phyloP scores from a whole-genome alignment of 2,797 vertebrate species.

The Gallinago nigripennis region DNA sequence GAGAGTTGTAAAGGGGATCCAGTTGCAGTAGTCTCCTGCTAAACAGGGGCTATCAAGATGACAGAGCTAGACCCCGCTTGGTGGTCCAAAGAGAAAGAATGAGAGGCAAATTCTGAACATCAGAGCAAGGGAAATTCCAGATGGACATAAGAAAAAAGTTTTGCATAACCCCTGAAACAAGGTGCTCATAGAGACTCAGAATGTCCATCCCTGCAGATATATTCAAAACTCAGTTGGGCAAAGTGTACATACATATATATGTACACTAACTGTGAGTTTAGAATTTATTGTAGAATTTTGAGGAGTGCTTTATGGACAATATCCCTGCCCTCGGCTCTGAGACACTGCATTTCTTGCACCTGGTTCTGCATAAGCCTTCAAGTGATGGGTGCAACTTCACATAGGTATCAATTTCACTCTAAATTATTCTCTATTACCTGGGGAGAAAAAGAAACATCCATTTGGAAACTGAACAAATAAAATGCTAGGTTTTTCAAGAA shows the following conservation, averaged over 20 bases:
- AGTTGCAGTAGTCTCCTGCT: background rate
- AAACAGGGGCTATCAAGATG: background rate
- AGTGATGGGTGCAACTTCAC: background rate
- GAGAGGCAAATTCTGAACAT: background rate
- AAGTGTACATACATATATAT: background rate
- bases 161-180: background rate
- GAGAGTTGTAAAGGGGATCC: background rate
- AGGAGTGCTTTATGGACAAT: background rate
- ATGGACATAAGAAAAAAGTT: background rate
- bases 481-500: background rate
- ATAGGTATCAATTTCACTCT: background rate
- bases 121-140: background rate
- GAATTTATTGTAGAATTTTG: background rate
- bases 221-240: background rate
- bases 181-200: background rate
- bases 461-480: background rate
- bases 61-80: background rate
- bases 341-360: background rate
- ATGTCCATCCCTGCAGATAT: background rate
- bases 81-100: background rate
- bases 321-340: background rate
- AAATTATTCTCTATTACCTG: background rate
- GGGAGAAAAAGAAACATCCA: background rate
- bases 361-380: background rate
- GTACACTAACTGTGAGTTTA: background rate